A percentile compares a stretch with the other conserved stretches of the same genome.
phyloP scores from a whole-genome alignment of 2,797 vertebrate species.

The Semotilus atromaculatus region DNA sequence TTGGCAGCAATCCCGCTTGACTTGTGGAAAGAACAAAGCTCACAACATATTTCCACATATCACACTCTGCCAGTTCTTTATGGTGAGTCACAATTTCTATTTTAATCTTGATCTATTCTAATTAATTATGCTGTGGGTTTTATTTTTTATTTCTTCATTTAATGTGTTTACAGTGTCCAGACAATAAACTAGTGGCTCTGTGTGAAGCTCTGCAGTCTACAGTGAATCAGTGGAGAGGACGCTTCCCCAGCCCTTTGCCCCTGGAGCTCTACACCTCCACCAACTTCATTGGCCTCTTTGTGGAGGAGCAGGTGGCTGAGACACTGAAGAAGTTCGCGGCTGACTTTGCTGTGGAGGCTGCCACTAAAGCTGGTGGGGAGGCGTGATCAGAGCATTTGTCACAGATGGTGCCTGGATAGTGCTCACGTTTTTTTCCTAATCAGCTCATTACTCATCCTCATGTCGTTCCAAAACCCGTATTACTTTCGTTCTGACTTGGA shows the following conservation, averaged over 20 bases:
- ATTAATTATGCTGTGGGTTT: background rate
- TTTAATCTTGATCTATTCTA: background rate
- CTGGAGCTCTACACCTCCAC: constrained; percentile 94
- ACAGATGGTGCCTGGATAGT: constrained; percentile 29
- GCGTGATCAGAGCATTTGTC: constrained; percentile 26
- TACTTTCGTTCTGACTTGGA: background rate
- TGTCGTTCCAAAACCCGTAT: background rate
- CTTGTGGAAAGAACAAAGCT: constrained; percentile 97
- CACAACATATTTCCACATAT: constrained; percentile 99
- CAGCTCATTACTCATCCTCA: constrained; percentile 2
- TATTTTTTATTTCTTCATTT: background rate
- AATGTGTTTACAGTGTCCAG: constrained; percentile 84
- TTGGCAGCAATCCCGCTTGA: constrained; percentile 95
- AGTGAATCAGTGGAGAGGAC: constrained; percentile 89
- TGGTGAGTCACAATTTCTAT: constrained; percentile 79
- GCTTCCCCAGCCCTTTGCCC: constrained; percentile 87
- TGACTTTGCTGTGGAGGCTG: constrained; percentile 90
- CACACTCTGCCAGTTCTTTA: constrained; percentile 99
- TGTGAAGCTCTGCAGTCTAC: constrained; percentile 88
- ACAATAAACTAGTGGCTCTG: constrained; percentile 90
- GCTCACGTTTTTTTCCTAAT: background rate
- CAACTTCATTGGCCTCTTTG: constrained; percentile 96
- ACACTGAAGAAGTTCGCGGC: constrained; percentile 92
- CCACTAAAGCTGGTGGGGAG: constrained; percentile 87
- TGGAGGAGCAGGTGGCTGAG: constrained; percentile 93